phyloP scores from a whole-genome alignment of 2,113 vertebrate species.

The Sus scrofa region DNA sequence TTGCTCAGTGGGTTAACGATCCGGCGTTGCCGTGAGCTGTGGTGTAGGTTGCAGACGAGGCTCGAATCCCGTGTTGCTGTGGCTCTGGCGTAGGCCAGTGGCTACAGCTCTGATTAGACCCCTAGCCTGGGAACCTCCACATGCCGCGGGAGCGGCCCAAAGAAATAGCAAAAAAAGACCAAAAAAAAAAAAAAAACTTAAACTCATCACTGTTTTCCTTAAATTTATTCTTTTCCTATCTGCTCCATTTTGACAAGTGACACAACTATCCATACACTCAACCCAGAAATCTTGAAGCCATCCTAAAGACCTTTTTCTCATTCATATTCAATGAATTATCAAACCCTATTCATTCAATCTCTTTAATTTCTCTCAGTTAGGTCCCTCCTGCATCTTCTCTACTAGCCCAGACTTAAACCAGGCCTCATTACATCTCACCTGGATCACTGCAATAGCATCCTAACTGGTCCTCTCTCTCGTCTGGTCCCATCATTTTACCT shows the following conservation, averaged over 20 bases:
- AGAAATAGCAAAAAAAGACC: no score
- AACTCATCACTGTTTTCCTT: constrained; percentile 1
- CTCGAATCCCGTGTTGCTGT: no score
- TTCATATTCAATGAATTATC: not conserved
- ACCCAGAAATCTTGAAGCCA: not conserved
- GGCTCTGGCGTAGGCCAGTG: no score
- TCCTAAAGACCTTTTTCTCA: not conserved
- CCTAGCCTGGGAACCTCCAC: no score
- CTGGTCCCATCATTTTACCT: not conserved
- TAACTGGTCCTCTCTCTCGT: not conserved
- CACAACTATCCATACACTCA: not conserved
- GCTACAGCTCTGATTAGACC: no score
- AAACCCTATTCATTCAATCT: not conserved
- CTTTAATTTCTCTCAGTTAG: not conserved
- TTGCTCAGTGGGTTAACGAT: no score
- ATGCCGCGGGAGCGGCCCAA: no score
- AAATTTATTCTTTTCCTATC: constrained; percentile 36
- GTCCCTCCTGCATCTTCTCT: not conserved
- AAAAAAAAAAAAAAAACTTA: no score
- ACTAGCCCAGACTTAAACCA: not conserved
- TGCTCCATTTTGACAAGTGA: constrained; percentile 5
- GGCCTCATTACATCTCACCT: not conserved
- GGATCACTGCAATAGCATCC: not conserved
- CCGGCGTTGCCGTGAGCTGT: no score
- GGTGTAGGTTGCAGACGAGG: no score